Evolutionary conservation across 2,888 invertebrate genomes (phyloP), one percentile per base, ranked within the genome.

Genomic region (Sinodicranocentrus sp.): DNA sequence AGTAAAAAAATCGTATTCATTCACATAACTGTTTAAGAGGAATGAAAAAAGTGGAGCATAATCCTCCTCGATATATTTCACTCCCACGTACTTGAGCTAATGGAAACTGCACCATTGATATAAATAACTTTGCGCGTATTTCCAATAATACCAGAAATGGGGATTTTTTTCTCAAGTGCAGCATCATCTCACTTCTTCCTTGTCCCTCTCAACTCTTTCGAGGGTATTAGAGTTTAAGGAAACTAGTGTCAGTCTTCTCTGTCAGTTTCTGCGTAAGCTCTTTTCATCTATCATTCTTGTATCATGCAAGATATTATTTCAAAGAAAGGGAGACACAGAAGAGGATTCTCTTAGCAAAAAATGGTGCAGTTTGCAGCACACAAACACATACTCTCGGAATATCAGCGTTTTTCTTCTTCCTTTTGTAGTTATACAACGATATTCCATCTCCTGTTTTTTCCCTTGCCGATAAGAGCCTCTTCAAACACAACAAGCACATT

Each of bases 401-500:
- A n/a, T n/a, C n/a, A n/a, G n/a, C n/a, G n/a, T 48, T 48, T 48
- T n/a, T 48, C 48, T 48, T 48, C n/a, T n/a, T n/a, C 48, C n/a
- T 48, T 48, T 39, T 39, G 13, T 39, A 39, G 39, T 39, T 39
- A n/a, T 39, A 13, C 39, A 39, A 39, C 13, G 39, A 39, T 39
- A 13, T 13, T 39, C 48, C n/a, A 10, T n/a, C 48, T 48, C 48
- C n/a, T 48, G 10, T 63, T 28, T 63, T 63, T 28, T 63, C 63
- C n/a, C 33, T 63, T 63, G 1, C n/a, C 8, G 33, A n/a, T 33
- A 15, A 28, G 63, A 28, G 28, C n/a, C 33, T 63, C 39, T 63
- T 19, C 63, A 63, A 26, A 28, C 33, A 63, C 28, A 63, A 63
- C 63, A 63, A 63, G 63, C 63, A 63, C 63, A 63, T 63, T 63